Evolutionary conservation across 2,888 invertebrate species (phyloP).

Genomic region (Nineta flava): DNA sequence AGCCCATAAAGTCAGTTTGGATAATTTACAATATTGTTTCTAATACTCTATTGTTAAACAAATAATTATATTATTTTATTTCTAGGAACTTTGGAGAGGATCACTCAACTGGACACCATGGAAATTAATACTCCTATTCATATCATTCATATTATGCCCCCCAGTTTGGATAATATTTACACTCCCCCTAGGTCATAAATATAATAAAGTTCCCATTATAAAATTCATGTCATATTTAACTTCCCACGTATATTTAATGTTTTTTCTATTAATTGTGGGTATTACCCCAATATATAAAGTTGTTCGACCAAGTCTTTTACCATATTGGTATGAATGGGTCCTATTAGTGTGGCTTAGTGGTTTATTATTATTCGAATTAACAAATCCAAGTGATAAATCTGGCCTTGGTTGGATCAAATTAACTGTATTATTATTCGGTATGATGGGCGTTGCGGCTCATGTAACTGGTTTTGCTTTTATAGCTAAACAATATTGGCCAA

Average conservation of each 20-base stretch:
- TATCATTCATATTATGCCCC: slow-evolving; percentile 84
- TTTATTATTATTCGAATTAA: slow-evolving; percentile 85
- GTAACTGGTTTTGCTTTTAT: slow-evolving; percentile 59
- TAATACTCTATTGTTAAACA: slow-evolving; percentile 1
- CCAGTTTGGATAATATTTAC: slow-evolving; percentile 94
- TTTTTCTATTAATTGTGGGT: slow-evolving; percentile 77
- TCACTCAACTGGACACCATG: slow-evolving; percentile 92
- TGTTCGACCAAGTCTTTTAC: slow-evolving; percentile 60
- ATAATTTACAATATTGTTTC: neutral
- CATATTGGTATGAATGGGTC: slow-evolving; percentile 94
- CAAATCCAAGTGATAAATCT: slow-evolving; percentile 94
- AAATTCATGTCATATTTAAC: slow-evolving; percentile 99
- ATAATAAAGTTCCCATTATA: slow-evolving; percentile 96
- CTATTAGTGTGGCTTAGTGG: slow-evolving; percentile 91
- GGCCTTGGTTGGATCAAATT: slow-evolving; percentile 91
- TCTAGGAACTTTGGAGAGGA: slow-evolving; percentile 93
- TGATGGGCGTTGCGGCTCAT: slow-evolving; percentile 82
- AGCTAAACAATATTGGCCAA: slow-evolving; percentile 58
- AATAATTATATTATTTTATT: slow-evolving; percentile 1
- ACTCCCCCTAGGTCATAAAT: slow-evolving; percentile 85
- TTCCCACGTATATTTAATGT: slow-evolving; percentile 94
- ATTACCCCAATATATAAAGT: slow-evolving; percentile 78
- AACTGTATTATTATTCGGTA: slow-evolving; percentile 71
- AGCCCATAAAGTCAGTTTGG: neutral
- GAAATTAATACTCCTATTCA: slow-evolving; percentile 84